phyloP scores from a whole-genome alignment of 2,113 vertebrate species.

The Dromas ardeola region DNA sequence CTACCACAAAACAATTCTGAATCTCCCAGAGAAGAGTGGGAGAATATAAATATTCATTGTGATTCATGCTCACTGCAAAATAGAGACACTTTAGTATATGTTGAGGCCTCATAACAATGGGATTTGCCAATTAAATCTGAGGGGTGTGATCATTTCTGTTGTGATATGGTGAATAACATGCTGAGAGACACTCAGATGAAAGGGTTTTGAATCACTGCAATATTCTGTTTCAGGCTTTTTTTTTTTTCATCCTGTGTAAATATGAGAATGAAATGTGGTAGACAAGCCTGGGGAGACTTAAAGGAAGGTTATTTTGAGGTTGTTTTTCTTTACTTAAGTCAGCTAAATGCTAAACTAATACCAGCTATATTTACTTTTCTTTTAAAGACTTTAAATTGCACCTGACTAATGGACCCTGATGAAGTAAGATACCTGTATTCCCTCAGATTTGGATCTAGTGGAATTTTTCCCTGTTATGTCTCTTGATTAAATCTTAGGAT shows the following conservation, averaged over 20 bases:
- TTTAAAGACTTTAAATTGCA: conserved; percentile 23
- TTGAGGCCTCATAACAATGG: conserved; percentile 52
- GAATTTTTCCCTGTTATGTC: background rate
- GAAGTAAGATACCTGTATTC: background rate
- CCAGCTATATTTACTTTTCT: conserved; percentile 14
- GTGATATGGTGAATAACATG: conserved; percentile 45
- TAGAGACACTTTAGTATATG: conserved; percentile 17
- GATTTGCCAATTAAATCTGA: conserved; percentile 73
- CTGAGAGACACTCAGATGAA: conserved; percentile 55
- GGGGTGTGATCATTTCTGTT: conserved; percentile 52
- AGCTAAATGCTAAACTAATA: conserved; percentile 48
- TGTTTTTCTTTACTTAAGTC: conserved; percentile 46
- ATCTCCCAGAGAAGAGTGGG: background rate
- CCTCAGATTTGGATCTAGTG: background rate
- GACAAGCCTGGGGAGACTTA: conserved; percentile 41
- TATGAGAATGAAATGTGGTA: conserved; percentile 32
- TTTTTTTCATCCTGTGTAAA: conserved; percentile 27
- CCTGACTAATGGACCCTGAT: conserved; percentile 11
- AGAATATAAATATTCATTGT: conserved; percentile 69
- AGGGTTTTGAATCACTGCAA: conserved; percentile 29
- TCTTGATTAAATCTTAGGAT: background rate
- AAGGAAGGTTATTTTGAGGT: conserved; percentile 53
- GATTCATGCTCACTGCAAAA: conserved; percentile 15
- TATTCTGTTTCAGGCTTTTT: conserved; percentile 17
- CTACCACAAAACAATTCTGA: conserved; percentile 6